Base-by-base conservation (phyloP, 1,140 invertebrate species). In the Drosophila santomea region DNA sequence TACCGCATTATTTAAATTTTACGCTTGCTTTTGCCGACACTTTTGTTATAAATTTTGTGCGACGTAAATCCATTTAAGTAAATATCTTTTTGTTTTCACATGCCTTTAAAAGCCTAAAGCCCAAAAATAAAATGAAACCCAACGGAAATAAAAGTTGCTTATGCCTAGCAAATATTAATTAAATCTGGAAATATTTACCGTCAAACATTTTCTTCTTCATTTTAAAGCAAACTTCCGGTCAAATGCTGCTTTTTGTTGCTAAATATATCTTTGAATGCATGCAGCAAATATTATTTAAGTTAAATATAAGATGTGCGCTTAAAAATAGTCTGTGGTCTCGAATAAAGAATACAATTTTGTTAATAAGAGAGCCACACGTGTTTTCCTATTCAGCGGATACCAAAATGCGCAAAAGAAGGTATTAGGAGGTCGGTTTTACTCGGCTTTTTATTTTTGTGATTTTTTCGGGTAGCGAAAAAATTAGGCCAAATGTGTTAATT, bases 401-500 rank as follows among this genome's bases (percentile, higher is more conserved):
- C 32, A n/a, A 45, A 54, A 74, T 73, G 52, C 73, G 54, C 61
- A 76, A 56, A 57, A 47, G 28, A 64, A 41, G 28, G 38, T 58
- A 23, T n/a, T 43, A 15, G 60, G 45, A 38, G 64, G 47, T 48
- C 20, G 44, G 41, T 14, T 14, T 14, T 39, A 44, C 39, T 64
- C 12, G 14, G 11, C 52, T 35, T 50, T 1, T 47, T 23, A 45
- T 14, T 23, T 23, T 23, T 20, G 4, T 12, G 12, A 8, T 51
- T 28, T 25, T 51, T 51, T 51, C 50, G 62, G 32, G 57, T 51
- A 44, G 43, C 38, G 54, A 41, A 55, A 72, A 76, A 83, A 73
- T 63, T 85, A 75, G 72, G 52, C 60, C 61, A 80, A 52, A 62
- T 66, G 58, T 85, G 77, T 45, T 76, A 85, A 84, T 67, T 64